Conservation (phyloP, 2,797 vertebrate species). For the Myotis planiceps region DNA sequence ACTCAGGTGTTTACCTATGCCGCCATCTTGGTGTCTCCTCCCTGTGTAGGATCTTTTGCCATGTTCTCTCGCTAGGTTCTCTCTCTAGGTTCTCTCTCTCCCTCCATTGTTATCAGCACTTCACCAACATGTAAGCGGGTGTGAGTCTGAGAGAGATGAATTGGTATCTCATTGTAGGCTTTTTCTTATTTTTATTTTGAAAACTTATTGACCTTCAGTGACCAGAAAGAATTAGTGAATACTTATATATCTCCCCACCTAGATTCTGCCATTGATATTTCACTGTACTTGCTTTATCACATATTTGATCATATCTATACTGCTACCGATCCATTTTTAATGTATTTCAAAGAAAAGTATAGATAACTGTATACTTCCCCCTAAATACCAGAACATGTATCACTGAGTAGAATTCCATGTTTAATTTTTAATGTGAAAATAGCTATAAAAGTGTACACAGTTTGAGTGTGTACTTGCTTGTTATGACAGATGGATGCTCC, state of each 20-base stretch:
- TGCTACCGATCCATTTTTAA: background rate
- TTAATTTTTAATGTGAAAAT: background rate
- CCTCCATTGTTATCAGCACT: too few species aligned
- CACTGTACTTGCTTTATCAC: background rate
- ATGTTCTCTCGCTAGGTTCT: too few species aligned
- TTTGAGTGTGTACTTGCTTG: too few species aligned
- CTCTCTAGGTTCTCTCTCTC: too few species aligned
- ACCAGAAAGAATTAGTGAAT: background rate
- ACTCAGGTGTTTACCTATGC: too few species aligned
- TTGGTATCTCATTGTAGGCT: background rate
- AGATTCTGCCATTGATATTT: background rate
- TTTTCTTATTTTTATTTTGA: background rate
- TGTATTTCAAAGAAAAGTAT: background rate
- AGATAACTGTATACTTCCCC: background rate
- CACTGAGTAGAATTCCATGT: background rate
- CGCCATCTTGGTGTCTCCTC: too few species aligned
- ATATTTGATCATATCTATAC: background rate
- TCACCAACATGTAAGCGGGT: rapidly evolving
- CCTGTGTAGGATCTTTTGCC: too few species aligned
- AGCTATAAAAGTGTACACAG: rapidly evolving
- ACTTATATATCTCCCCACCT: too few species aligned
- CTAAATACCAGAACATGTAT: too few species aligned
- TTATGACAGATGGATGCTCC: rapidly evolving
- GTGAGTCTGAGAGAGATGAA: background rate
- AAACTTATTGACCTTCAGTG: background rate